Conservation (phyloP, 1,140 invertebrate genomes). For the Camponotus floridanus region DNA sequence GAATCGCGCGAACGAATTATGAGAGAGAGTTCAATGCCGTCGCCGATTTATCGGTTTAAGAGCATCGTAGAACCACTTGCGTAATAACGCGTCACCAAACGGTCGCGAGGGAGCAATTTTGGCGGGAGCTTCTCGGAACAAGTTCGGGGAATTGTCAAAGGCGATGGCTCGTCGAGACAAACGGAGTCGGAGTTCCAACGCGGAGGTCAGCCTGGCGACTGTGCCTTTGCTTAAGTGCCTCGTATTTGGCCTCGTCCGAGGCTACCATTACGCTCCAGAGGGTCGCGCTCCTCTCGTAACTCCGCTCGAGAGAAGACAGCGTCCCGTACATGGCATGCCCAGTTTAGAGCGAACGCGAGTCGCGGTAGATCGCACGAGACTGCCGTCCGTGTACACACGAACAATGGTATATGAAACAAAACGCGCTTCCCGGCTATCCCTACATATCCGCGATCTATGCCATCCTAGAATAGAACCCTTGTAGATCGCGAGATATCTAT, state of each 20-base stretch:
- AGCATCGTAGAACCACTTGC: constrained; percentile 11
- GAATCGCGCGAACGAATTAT: not conserved
- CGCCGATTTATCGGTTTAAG: constrained; percentile 32
- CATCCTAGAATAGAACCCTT: constrained; percentile 12
- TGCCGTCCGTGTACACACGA: not conserved
- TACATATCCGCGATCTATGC: constrained; percentile 10
- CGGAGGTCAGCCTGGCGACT: constrained; percentile 52
- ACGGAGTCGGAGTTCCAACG: constrained; percentile 62
- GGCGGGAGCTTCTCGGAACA: constrained; percentile 68
- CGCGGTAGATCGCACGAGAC: constrained; percentile 14
- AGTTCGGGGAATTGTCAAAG: constrained; percentile 71
- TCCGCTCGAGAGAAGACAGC: constrained; percentile 18
- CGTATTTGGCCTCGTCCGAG: constrained; percentile 17
- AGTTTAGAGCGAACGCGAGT: constrained; percentile 40
- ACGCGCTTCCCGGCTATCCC: not conserved
- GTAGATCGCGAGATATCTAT: constrained; percentile 39
- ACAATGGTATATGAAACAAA: constrained; percentile 7
- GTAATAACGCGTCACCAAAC: not conserved
- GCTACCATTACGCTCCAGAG: not conserved
- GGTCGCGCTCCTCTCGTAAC: constrained; percentile 48
- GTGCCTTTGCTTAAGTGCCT: constrained; percentile 41
- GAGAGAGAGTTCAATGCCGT: constrained; percentile 1
- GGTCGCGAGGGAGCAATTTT: constrained; percentile 36
- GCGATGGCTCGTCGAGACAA: constrained; percentile 66
- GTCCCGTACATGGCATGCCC: not conserved